Evolutionary conservation across 2,113 vertebrate species (phyloP).

Genomic region (Daubentonia madagascariensis): DNA sequence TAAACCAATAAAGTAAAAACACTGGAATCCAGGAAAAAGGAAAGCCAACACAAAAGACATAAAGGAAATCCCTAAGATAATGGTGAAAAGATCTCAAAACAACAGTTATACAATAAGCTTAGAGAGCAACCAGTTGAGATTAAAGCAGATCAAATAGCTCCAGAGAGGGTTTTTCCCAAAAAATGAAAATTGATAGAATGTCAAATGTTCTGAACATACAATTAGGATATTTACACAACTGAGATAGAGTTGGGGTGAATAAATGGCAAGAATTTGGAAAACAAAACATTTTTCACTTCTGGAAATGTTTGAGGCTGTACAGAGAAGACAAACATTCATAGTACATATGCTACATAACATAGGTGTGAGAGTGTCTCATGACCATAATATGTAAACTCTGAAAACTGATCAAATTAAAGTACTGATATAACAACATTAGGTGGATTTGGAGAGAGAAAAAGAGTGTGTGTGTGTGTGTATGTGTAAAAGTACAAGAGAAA

Average conservation of each 20-base stretch:
- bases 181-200: background rate
- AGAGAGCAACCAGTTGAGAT: background rate
- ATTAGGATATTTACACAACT: background rate
- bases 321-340: background rate
- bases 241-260: background rate
- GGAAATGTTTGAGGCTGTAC: background rate
- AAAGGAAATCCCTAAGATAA: background rate
- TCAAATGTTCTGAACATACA: background rate
- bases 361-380: background rate
- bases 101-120: background rate
- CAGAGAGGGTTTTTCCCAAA: background rate
- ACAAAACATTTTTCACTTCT: background rate
- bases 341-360: too few relatives aligned
- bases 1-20: background rate
- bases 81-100: background rate
- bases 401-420: background rate
- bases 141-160: background rate
- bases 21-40: background rate
- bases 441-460: background rate
- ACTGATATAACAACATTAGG: background rate
- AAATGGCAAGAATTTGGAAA: background rate
- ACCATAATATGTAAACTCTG: background rate
- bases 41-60: background rate
- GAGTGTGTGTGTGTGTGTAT: background rate
- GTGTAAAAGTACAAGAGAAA: background rate